Evolutionary conservation across 2,888 invertebrate genomes (phyloP).

Genomic region (Philhelius pedissequus): DNA sequence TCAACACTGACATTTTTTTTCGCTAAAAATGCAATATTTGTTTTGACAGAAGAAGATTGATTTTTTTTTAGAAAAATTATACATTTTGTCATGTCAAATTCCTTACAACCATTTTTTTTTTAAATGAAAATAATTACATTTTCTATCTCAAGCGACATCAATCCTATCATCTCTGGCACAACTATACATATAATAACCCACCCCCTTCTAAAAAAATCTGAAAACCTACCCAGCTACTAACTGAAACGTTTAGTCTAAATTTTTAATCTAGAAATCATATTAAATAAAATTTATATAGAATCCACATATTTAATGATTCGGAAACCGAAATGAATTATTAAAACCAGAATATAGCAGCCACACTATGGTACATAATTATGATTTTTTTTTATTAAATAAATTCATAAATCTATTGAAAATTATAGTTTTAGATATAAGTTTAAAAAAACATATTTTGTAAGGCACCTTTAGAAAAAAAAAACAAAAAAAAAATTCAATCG

Average conservation of each 20-base stretch:
- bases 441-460: constrained; percentile 16
- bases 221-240: neutral
- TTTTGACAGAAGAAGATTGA: no score
- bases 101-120: no score
- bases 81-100: no score
- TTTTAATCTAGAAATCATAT: neutral
- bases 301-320: neutral
- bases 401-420: neutral
- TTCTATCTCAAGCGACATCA: no score
- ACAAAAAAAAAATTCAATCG: neutral
- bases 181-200: neutral
- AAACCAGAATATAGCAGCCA: neutral
- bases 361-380: neutral
- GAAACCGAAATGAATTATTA: neutral
- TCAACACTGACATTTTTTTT: no score
- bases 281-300: neutral
- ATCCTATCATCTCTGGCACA: no score
- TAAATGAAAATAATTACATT: no score
- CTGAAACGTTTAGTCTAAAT: neutral
- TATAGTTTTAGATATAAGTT: neutral
- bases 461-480: constrained; percentile 32
- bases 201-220: neutral
- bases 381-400: neutral
- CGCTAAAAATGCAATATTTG: no score
- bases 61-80: no score